A percentile compares a stretch with the other conserved stretches of the same genome.
These are phyloP conservation scores for Plusia festucae DNA, from an alignment of 2,888 invertebrate species.

Conservation along the genomic window DNA sequence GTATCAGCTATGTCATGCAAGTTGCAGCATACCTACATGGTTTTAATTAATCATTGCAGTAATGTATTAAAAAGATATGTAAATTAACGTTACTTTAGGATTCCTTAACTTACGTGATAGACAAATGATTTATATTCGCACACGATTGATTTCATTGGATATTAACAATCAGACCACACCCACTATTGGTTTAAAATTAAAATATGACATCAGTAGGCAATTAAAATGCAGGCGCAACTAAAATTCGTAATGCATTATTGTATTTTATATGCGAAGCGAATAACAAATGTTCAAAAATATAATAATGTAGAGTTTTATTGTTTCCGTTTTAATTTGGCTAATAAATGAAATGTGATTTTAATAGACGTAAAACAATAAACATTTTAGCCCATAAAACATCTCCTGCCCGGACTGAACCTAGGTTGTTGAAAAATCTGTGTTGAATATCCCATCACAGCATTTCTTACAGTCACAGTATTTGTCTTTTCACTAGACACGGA, in stretches of 20 bases:
- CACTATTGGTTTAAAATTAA: conserved; percentile 56
- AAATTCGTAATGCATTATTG: conserved; percentile 22
- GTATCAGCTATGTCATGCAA: not conserved
- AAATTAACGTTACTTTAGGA: not conserved
- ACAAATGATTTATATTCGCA: not conserved
- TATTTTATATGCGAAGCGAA: conserved; percentile 13
- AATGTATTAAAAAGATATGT: not conserved
- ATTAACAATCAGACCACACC: conserved; percentile 30
- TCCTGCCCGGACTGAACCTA: no score
- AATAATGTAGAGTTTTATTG: conserved; percentile 9
- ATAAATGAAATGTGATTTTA: conserved; percentile 16
- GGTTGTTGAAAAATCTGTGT: conserved; percentile 10
- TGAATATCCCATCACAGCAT: no score
- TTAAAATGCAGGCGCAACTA: conserved; percentile 33
- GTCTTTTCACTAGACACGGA: no score
- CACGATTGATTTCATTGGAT: not conserved
- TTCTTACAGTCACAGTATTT: no score
- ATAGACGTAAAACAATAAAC: conserved; percentile 19
- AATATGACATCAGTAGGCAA: conserved; percentile 58
- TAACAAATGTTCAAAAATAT: conserved; percentile 18
- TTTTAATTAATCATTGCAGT: not conserved
- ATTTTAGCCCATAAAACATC: conserved; percentile 26
- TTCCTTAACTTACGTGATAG: not conserved
- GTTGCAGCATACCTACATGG: not conserved
- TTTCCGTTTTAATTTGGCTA: conserved; percentile 11